Evolutionary conservation across 37 sponge, comb jelly and placozoan species (phyloP), one percentile per base, ranked within the genome.

Genomic region (Petrosia ficiformis): DNA sequence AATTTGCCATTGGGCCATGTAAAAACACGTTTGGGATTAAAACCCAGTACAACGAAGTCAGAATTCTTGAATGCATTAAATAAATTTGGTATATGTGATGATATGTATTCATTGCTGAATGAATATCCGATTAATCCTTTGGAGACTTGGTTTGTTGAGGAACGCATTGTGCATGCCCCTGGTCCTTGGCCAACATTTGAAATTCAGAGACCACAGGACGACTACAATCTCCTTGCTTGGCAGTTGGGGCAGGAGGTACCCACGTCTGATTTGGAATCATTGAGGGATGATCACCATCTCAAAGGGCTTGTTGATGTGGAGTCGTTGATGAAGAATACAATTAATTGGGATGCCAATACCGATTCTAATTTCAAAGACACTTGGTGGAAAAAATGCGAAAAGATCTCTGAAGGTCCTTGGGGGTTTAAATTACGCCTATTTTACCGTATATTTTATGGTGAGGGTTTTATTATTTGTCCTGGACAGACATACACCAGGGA

Each of bases 121-220:
- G 91, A 68, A 72, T 86, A 82, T 57, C 67, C 80, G 33, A 68
- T 94, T 5, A 44, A 44, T 14, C 95, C 95, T 0, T 94, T 87
- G 90, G 87, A 90, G 61, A 84, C 75, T 28, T 94, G 95, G 95
- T 77, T 68, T 44, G 80, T 94, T 38, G 83, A 87, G 61, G 74
- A 82, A 57, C 83, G 78, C 68, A 72, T 90, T 36, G 80, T 94
- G 11, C 95, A 94, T 73, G 95, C 95, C 29, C 95, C 95, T 42
- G 92, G 95, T 4, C 95, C 95, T 8, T 94, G 95, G 95, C 68
- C 76, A 2, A 94, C 95, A 11, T 94, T 94, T 81, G 95, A 94
- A 68, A 84, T 94, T 39, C 95, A 94, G 59, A 78, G 86, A 26
- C 91, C 95, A 39, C 95, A 94, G 67, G 95, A 94, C 74, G 95